phyloP scores from a whole-genome alignment of 2,888 invertebrate genomes.

The Nasonovia ribisnigri region DNA sequence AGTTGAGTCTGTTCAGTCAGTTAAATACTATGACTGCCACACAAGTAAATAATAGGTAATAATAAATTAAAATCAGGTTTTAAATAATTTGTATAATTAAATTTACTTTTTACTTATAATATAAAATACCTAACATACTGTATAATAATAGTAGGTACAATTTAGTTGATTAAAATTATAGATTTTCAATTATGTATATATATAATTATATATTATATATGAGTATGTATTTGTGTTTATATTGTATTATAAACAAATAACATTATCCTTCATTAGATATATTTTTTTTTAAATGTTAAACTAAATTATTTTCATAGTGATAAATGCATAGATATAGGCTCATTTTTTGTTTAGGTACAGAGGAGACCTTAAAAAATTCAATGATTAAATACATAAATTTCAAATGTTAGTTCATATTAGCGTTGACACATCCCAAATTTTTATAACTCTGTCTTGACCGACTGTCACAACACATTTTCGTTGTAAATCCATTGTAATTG shows the following conservation, averaged over 20 bases:
- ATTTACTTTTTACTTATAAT: not conserved
- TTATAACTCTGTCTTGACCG: constrained; percentile 95
- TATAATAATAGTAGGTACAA: constrained; percentile 23
- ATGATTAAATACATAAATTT: not conserved
- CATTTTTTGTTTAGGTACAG: constrained; percentile 14
- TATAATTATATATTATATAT: not conserved
- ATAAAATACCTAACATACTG: constrained; percentile 19
- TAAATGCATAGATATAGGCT: constrained; percentile 44
- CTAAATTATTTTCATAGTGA: constrained; percentile 28
- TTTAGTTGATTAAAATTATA: not conserved
- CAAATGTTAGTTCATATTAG: constrained; percentile 70
- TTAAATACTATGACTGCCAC: not conserved
- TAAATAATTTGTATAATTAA: not conserved
- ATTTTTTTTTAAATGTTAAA: not conserved
- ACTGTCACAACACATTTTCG: constrained; percentile 90
- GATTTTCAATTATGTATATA: not conserved
- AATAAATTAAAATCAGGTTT: not conserved
- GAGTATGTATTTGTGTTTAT: not conserved
- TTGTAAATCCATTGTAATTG: constrained; percentile 90
- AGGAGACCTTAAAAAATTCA: not conserved
- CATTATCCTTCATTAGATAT: not conserved
- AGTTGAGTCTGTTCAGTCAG: not conserved
- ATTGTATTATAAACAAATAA: not conserved
- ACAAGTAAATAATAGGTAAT: not conserved
- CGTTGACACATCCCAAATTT: constrained; percentile 89